A percentile compares a stretch with the other conserved stretches of the same genome.
phyloP scores from a whole-genome alignment of 1,140 invertebrate genomes.

The Cataglyphis hispanica region DNA sequence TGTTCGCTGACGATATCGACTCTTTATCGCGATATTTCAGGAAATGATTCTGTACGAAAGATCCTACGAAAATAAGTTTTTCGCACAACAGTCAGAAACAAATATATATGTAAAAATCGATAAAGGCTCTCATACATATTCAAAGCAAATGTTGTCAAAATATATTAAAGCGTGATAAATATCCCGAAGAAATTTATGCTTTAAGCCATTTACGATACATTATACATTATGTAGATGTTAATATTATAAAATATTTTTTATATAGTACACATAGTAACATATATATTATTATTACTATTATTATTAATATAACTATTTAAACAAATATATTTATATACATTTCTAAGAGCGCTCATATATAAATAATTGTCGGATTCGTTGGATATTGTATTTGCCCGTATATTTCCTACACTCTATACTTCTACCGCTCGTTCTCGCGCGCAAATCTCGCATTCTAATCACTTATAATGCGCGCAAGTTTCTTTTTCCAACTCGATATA shows the following conservation, averaged over 20 bases:
- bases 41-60: not conserved
- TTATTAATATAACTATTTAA: not conserved
- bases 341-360: too few species aligned
- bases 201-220: not conserved
- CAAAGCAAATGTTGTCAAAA: not conserved
- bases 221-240: not conserved
- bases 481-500: slow-evolving; percentile 31
- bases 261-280: not conserved
- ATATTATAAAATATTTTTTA: not conserved
- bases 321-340: not conserved
- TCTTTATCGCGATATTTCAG: not conserved
- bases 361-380: not conserved
- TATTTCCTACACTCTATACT: not conserved
- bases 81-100: not conserved
- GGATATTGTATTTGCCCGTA: not conserved
- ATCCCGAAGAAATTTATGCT: not conserved
- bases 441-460: not conserved
- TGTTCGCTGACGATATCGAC: not conserved
- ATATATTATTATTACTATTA: not conserved
- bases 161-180: not conserved
- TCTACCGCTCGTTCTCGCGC: slow-evolving; percentile 4
- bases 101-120: not conserved
- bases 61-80: not conserved
- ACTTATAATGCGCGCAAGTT: not conserved
- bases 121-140: not conserved